phyloP scores from a whole-genome alignment of 2,888 invertebrate species.

The Agonopterix subpropinquella region DNA sequence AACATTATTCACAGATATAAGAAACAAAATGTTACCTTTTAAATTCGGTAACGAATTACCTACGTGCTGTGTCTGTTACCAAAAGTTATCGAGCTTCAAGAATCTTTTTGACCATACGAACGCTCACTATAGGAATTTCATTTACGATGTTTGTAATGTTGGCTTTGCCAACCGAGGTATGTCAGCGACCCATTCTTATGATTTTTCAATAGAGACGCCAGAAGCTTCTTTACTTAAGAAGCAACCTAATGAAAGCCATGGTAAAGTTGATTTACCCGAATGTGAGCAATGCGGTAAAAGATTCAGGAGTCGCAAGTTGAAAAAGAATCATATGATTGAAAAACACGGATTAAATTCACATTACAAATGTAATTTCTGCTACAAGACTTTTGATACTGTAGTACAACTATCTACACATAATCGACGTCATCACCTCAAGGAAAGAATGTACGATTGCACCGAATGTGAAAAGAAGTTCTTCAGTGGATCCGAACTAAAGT shows the following conservation, averaged over 20 bases:
- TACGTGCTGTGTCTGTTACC: conserved; percentile 21
- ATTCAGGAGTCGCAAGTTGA: conserved; percentile 16
- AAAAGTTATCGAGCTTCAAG: conserved; percentile 25
- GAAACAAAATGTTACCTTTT: conserved; percentile 38
- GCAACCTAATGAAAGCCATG: too few relatives aligned
- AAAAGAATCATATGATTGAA: background rate
- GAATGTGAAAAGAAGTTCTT: conserved; percentile 23
- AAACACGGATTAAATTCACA: background rate
- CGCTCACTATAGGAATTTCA: conserved; percentile 10
- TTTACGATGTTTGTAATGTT: conserved; percentile 2
- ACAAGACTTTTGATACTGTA: background rate
- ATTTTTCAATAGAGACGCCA: too few relatives aligned
- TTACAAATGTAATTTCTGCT: background rate
- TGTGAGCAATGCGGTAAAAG: conserved; percentile 19
- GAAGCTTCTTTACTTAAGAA: too few relatives aligned
- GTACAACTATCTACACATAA: conserved; percentile 10
- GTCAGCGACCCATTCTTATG: too few relatives aligned
- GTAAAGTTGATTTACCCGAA: background rate
- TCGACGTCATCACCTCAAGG: conserved; percentile 18
- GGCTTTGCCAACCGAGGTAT: background rate
- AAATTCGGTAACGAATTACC: conserved; percentile 28
- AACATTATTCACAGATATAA: conserved; percentile 22
- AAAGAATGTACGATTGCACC: conserved; percentile 14
- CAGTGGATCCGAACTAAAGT: conserved; percentile 32
- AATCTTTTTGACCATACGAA: conserved; percentile 20